Percentiles rank a stretch among this genome's conserved stretches.
phyloP scores from a whole-genome alignment of 2,797 vertebrate species.

The Delichon dasypus region DNA sequence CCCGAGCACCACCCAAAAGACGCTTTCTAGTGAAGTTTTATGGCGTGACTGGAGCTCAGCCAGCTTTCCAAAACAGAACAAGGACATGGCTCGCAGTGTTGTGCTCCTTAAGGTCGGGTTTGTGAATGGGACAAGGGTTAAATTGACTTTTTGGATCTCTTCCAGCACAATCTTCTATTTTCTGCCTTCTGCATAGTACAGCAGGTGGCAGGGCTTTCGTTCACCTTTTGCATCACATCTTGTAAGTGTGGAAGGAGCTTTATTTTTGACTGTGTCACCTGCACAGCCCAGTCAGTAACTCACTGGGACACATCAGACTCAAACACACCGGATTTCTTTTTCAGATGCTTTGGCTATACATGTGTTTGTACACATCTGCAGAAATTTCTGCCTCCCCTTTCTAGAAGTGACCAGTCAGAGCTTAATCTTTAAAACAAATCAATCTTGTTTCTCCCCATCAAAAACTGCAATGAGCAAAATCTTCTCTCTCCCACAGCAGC shows the following conservation, averaged over 20 bases:
- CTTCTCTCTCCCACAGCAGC: not conserved
- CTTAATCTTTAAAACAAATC: not conserved
- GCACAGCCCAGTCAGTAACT: not conserved
- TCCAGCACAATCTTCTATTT: constrained; percentile 4
- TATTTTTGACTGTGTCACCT: constrained; percentile 14
- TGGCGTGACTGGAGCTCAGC: not conserved
- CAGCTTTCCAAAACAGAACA: not conserved
- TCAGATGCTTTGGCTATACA: not conserved
- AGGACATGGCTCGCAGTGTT: not conserved
- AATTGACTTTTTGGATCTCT: not conserved
- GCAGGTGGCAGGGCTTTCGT: not conserved
- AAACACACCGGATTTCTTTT: not conserved
- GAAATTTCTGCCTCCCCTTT: not conserved
- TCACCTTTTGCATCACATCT: not conserved
- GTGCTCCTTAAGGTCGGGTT: not conserved
- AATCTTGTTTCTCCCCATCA: not conserved
- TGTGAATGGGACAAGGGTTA: not conserved
- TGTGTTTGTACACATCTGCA: not conserved
- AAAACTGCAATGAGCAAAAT: not conserved
- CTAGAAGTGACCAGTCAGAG: not conserved
- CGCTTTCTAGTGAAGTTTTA: not conserved
- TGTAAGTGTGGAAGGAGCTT: not conserved
- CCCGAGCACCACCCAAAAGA: not conserved
- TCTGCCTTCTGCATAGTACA: not conserved
- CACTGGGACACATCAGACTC: not conserved